Evolutionary conservation across 2,797 vertebrate species (phyloP).

Genomic region (Lepus townsendii): DNA sequence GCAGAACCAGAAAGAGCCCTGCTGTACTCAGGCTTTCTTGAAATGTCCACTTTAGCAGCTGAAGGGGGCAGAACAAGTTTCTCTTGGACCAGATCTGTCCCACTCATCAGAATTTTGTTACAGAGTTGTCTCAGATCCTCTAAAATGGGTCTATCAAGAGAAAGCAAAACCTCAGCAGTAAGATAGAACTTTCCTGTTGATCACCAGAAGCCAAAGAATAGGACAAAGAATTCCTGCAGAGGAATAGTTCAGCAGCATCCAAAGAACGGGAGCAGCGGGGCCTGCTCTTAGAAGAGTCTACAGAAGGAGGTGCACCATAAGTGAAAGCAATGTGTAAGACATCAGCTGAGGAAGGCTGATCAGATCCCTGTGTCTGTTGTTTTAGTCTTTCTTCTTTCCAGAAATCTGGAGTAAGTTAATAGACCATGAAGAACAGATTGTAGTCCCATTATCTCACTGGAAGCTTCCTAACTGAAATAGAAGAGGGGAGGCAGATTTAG

Average conservation of each 20-base stretch:
- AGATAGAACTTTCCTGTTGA: background rate
- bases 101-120: background rate
- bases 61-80: background rate
- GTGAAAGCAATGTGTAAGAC: background rate
- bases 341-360: background rate
- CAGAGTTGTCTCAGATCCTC: background rate
- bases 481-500: background rate
- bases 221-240: background rate
- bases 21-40: background rate
- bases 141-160: background rate
- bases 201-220: background rate
- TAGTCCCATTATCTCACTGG: background rate
- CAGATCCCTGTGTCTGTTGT: background rate
- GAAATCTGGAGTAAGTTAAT: background rate
- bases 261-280: background rate
- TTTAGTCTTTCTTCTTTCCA: background rate
- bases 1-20: background rate
- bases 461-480: background rate
- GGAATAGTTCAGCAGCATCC: background rate
- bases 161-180: conserved; percentile 32
- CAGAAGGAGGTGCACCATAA: background rate
- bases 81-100: background rate
- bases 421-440: background rate
- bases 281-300: background rate
- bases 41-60: background rate